phyloP scores from a whole-genome alignment of 2,888 invertebrate genomes.

The Molanna angustata region DNA sequence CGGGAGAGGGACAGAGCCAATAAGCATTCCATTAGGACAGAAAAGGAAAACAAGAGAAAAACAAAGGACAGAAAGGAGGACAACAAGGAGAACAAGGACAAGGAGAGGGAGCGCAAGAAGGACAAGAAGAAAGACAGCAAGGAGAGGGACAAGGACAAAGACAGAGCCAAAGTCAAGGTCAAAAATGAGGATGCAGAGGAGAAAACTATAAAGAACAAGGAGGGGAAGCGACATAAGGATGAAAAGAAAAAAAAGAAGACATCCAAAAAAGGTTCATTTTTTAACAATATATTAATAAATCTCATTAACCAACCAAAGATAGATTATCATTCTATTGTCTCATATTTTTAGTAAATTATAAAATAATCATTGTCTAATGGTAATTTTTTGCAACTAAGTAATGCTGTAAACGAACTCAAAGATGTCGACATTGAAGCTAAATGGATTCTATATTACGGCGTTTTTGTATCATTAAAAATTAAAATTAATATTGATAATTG shows the following conservation, averaged over 20 bases:
- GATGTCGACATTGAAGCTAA: too few species aligned
- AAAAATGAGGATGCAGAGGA: constrained; percentile 33
- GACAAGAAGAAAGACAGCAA: constrained; percentile 12
- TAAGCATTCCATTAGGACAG: constrained; percentile 28
- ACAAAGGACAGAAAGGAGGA: constrained; percentile 30
- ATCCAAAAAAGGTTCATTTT: constrained; percentile 46
- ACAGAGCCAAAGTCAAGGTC: constrained; percentile 40
- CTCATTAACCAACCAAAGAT: too few species aligned
- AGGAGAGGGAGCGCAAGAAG: constrained; percentile 8
- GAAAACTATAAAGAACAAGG: constrained; percentile 46
- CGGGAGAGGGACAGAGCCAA: constrained; percentile 42
- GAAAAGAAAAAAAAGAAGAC: constrained; percentile 43
- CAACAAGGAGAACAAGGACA: constrained; percentile 32
- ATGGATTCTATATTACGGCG: too few species aligned
- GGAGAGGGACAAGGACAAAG: constrained; percentile 7
- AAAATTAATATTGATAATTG: too few species aligned
- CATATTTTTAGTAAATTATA: background rate
- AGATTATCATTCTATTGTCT: background rate
- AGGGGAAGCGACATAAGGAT: constrained; percentile 51
- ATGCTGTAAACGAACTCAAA: too few species aligned
- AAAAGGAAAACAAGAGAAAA: constrained; percentile 43
- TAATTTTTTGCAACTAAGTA: too few species aligned
- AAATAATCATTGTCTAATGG: too few species aligned
- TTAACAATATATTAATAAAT: too few species aligned
- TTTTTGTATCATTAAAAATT: too few species aligned